A percentile compares a stretch with the other conserved stretches of the same genome.
Evolutionary conservation across 2,888 invertebrate genomes (phyloP).

Genomic region (Agapostemon virescens): DNA sequence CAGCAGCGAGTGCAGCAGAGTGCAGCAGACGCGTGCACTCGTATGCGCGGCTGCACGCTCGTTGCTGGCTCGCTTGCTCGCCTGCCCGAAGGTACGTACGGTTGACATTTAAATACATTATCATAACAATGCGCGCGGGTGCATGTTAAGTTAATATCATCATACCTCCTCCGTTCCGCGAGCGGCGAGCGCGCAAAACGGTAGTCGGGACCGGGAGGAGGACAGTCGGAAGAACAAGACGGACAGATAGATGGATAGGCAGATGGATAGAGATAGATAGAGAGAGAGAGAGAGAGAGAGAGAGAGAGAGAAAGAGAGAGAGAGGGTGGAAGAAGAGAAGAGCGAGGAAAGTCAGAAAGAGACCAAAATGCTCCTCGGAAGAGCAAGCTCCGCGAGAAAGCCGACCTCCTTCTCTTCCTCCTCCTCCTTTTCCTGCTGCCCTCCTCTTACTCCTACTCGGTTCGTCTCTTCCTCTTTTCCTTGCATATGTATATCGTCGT

Average conservation of each 20-base stretch:
- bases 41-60: constrained; percentile 50
- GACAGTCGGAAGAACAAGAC: constrained; percentile 5
- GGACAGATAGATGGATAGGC: constrained; percentile 29
- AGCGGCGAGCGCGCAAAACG: constrained; percentile 52
- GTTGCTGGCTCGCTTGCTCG: constrained; percentile 40
- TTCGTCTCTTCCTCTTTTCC: background rate
- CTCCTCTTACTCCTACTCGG: background rate
- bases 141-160: constrained; percentile 76
- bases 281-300: constrained; percentile 14
- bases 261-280: constrained; percentile 15
- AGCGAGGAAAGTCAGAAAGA: constrained; percentile 15
- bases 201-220: constrained; percentile 48
- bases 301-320: constrained; percentile 6
- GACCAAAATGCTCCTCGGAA: constrained; percentile 5
- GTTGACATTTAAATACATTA: constrained; percentile 78
- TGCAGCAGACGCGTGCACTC: constrained; percentile 52
- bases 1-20: background rate
- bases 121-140: constrained; percentile 77
- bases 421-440: too few relatives aligned
- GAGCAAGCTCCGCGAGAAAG: constrained; percentile 32
- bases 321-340: constrained; percentile 17
- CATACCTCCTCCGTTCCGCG: constrained; percentile 63
- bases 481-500: constrained; percentile 15
- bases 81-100: constrained; percentile 42
- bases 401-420: background rate